phyloP scores from a whole-genome alignment of 2,797 vertebrate genomes.

The Odontamblyopus lacepedii region DNA sequence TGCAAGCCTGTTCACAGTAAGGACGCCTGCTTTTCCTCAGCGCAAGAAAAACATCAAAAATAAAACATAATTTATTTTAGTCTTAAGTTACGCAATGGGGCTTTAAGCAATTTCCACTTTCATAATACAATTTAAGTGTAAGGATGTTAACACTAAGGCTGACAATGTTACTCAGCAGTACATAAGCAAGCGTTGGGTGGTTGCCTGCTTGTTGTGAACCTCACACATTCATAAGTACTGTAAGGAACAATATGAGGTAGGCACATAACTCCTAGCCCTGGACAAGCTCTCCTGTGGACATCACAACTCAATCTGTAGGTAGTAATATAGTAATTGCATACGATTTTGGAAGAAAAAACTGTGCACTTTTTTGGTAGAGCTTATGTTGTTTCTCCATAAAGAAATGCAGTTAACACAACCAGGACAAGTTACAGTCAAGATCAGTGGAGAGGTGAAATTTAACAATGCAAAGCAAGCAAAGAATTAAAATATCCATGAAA shows the following conservation, averaged over 20 bases:
- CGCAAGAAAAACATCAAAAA: too few relatives aligned
- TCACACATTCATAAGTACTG: background rate
- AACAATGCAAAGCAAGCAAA: too few relatives aligned
- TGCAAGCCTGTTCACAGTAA: too few relatives aligned
- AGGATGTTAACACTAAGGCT: background rate
- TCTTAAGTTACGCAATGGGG: too few relatives aligned
- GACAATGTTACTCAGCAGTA: background rate
- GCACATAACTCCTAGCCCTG: background rate
- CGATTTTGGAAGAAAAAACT: background rate
- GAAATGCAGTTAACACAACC: too few relatives aligned
- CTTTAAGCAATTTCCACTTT: background rate
- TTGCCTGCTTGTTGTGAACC: background rate
- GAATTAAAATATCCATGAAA: too few relatives aligned
- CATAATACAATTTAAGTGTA: background rate
- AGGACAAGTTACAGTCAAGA: too few relatives aligned
- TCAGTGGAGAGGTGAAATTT: too few relatives aligned
- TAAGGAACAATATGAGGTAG: constrained; percentile 34
- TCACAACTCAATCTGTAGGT: background rate
- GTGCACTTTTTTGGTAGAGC: too few relatives aligned
- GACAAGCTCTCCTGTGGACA: background rate
- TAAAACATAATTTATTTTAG: too few relatives aligned
- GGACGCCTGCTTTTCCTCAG: too few relatives aligned
- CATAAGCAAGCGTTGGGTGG: background rate
- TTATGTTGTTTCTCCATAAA: too few relatives aligned
- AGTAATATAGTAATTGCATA: background rate